Conservation (phyloP, 2,888 invertebrate species). For the Eupsilia transversa region DNA sequence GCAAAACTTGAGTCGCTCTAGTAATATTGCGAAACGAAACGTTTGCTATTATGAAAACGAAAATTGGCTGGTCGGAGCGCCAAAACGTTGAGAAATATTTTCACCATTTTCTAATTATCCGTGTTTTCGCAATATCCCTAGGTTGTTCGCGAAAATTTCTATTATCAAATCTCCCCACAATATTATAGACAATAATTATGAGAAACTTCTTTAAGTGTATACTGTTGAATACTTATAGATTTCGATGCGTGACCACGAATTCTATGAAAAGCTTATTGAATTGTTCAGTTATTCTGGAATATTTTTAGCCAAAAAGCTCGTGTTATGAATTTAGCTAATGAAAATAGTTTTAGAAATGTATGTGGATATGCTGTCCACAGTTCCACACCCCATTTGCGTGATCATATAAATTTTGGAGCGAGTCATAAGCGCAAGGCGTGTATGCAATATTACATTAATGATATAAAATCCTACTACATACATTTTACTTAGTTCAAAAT, state of each 20-base stretch:
- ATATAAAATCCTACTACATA: neutral
- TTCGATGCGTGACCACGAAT: slow-evolving; percentile 13
- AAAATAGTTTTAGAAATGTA: slow-evolving; percentile 46
- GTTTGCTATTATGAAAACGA: too few species aligned
- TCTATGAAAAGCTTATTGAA: slow-evolving; percentile 15
- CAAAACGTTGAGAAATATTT: too few species aligned
- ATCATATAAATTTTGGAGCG: slow-evolving; percentile 3
- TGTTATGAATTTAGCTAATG: slow-evolving; percentile 55
- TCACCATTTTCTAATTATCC: too few species aligned
- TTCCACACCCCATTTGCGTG: slow-evolving; percentile 57
- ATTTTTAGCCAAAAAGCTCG: slow-evolving; percentile 6
- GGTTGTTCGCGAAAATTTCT: too few species aligned
- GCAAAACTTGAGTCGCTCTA: too few species aligned
- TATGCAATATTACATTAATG: neutral
- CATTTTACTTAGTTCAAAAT: too few species aligned
- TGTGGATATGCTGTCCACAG: slow-evolving; percentile 30
- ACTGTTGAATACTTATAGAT: neutral
- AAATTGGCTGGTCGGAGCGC: too few species aligned
- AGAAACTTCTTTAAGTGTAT: too few species aligned
- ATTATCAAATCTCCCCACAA: too few species aligned
- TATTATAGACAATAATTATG: too few species aligned
- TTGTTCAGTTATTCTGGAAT: slow-evolving; percentile 19
- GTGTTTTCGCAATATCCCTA: too few species aligned
- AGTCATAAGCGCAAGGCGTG: slow-evolving; percentile 9
- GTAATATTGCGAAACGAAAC: too few species aligned